Evolutionary conservation across 2,888 invertebrate genomes (phyloP).

Genomic region (Sceliomorpha sp.): DNA sequence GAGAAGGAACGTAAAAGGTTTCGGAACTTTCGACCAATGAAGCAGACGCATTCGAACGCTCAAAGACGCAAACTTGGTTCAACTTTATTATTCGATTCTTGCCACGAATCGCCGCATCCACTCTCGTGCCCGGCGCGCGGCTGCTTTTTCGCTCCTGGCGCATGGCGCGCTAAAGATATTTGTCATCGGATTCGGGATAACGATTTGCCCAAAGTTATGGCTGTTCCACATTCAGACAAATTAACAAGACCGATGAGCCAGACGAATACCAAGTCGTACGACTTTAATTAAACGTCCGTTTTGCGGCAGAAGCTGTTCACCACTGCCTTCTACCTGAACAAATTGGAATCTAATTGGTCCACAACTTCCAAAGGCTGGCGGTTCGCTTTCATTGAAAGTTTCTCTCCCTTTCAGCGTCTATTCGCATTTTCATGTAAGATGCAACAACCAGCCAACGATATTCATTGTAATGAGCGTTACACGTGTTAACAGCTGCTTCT

Average conservation of each 20-base stretch:
- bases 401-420: conserved; percentile 31
- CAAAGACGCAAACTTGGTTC: no score
- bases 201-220: conserved; percentile 30
- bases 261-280: conserved; percentile 59
- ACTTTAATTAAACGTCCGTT: conserved; percentile 71
- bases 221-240: conserved; percentile 42
- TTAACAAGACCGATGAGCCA: conserved; percentile 53
- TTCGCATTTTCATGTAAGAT: conserved; percentile 20
- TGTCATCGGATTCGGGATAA: conserved; percentile 4
- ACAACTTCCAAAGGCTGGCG: conserved; percentile 66
- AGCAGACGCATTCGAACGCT: no score
- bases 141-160: no score
- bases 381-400: conserved; percentile 66
- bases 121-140: no score
- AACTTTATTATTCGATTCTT: no score
- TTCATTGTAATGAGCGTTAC: not conserved
- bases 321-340: conserved; percentile 61
- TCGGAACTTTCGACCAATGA: not conserved
- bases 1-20: not conserved
- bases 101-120: no score
- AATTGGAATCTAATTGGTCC: conserved; percentile 71
- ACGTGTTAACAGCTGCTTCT: no score
- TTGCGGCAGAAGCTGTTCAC: conserved; percentile 60
- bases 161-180: not conserved
- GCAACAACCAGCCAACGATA: not conserved